Evolutionary conservation across 2,113 vertebrate genomes (phyloP).

Genomic region (Tursiops truncatus): DNA sequence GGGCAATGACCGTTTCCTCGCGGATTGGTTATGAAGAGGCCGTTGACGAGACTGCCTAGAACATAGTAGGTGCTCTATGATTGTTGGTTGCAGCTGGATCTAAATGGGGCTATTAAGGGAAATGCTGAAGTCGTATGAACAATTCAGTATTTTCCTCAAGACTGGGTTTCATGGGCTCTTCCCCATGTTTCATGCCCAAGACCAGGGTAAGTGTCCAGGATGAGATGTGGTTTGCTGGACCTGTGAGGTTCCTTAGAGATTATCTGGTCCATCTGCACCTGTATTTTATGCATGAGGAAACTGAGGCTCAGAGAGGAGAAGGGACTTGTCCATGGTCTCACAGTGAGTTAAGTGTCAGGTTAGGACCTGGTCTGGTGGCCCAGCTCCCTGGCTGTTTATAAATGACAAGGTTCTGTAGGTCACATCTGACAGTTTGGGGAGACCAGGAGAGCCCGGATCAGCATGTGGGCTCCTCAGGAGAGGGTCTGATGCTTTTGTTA

Average conservation of each 20-base stretch:
- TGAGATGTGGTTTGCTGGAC: not conserved
- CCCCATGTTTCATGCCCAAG: not conserved
- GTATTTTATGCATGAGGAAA: not conserved
- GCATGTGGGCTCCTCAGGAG: not conserved
- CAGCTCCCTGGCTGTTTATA: not conserved
- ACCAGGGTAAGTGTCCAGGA: not conserved
- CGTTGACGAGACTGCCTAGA: not conserved
- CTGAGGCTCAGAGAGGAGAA: not conserved
- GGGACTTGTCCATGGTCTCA: not conserved
- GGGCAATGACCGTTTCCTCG: not conserved
- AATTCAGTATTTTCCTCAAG: not conserved
- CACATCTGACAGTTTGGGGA: not conserved
- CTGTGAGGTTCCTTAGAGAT: not conserved
- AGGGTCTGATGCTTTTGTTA: not conserved
- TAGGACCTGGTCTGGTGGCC: not conserved
- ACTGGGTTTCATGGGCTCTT: not conserved
- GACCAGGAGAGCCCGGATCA: rapidly evolving
- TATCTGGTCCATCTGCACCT: not conserved
- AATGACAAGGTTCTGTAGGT: not conserved
- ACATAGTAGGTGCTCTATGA: no score
- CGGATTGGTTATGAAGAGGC: not conserved
- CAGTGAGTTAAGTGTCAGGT: not conserved
- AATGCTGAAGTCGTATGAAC: not conserved
- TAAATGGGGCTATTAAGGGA: not conserved
- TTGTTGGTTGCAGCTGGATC: not conserved